Percentiles rank a stretch among this genome's conserved stretches.
These are phyloP conservation scores for Drosophila mimica DNA, from an alignment of 2,888 invertebrate genomes.

Conservation along the genomic window DNA sequence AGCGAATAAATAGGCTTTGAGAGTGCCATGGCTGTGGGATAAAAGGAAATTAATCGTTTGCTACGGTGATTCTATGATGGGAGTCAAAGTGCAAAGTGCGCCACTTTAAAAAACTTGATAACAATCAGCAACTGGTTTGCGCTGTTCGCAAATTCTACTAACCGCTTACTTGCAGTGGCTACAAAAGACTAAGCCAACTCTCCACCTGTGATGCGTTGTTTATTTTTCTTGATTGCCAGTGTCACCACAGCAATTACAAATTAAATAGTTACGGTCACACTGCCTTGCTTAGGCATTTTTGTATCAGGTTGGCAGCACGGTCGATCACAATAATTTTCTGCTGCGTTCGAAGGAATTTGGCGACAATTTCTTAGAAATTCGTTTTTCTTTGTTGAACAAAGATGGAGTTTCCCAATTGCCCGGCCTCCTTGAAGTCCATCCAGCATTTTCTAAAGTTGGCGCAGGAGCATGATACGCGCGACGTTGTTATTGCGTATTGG, in stretches of 20 bases:
- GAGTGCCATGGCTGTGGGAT: conserved; percentile 74
- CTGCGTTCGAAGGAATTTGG: conserved; percentile 14
- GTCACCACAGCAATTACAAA: conserved; percentile 4
- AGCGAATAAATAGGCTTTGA: conserved; percentile 89
- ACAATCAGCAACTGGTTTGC: conserved; percentile 3
- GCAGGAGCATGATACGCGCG: conserved; percentile 94
- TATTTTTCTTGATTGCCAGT: conserved; percentile 29
- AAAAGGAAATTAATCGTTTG: conserved; percentile 6
- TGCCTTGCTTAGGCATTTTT: conserved; percentile 1
- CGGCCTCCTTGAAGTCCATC: conserved; percentile 92
- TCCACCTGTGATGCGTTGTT: conserved; percentile 36
- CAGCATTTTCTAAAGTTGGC: conserved; percentile 97
- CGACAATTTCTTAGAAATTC: conserved; percentile 1
- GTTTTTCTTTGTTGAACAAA: conserved; percentile 3
- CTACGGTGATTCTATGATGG: conserved; percentile 12
- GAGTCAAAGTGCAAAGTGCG: conserved; percentile 79
- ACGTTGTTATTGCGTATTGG: conserved; percentile 97
- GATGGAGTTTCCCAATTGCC: conserved; percentile 89
- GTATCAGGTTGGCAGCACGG: conserved; percentile 18
- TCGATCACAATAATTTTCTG: conserved; percentile 42
- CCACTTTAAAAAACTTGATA: conserved; percentile 43
- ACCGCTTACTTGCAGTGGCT: conserved; percentile 28
- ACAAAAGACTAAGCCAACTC: conserved; percentile 44
- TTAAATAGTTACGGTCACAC: conserved; percentile 28
- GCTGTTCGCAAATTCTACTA: not conserved